A percentile compares a stretch with the other conserved stretches of the same genome.
These are phyloP conservation scores for Prenolepis imparis DNA, from an alignment of 2,888 invertebrate species.

Conservation along the genomic window DNA sequence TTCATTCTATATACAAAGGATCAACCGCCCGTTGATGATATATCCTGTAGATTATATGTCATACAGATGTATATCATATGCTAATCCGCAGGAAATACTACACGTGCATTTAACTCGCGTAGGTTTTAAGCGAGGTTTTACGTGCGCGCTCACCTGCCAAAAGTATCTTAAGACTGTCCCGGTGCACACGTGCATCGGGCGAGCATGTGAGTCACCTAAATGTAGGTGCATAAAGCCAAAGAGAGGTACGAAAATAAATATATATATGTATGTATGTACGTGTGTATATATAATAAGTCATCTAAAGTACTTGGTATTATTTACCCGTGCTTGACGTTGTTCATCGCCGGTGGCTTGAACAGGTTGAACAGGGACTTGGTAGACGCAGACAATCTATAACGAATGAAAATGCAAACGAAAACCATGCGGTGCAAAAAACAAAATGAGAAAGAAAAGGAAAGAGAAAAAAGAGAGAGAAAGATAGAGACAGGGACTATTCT, in stretches of 20 bases:
- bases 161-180: constrained; percentile 40
- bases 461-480: neutral
- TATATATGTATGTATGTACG: neutral
- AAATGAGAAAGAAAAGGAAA: constrained; percentile 10
- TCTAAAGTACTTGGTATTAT: constrained; percentile 70
- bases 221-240: constrained; percentile 24
- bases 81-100: constrained; percentile 36
- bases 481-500: neutral
- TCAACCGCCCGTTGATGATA: constrained; percentile 24
- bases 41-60: constrained; percentile 20
- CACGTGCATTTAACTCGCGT: constrained; percentile 34
- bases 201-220: constrained; percentile 50
- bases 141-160: constrained; percentile 58
- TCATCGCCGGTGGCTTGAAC: constrained; percentile 85
- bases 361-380: constrained; percentile 87
- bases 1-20: neutral
- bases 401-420: constrained; percentile 83
- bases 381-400: constrained; percentile 85
- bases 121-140: constrained; percentile 30
- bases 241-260: neutral
- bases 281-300: neutral
- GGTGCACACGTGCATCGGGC: constrained; percentile 42
- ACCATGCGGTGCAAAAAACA: constrained; percentile 82
- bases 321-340: constrained; percentile 86
- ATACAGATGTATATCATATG: constrained; percentile 25